Conservation (phyloP, 2,113 vertebrate genomes). For the Danio rerio region GRCz12tu NC_133182.1:51270001-51270500, state of each 20-base stretch:
- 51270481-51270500: neutral
- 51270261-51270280: constrained; percentile 26
- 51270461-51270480: constrained; percentile 11
- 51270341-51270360: neutral
- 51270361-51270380: neutral
- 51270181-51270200: constrained; percentile 45
- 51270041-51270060: constrained; percentile 9
- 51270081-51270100: neutral
- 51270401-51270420: neutral
- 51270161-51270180: constrained; percentile 24
- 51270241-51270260: constrained; percentile 49
- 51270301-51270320: constrained; percentile 20
- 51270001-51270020: neutral
- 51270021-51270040: constrained; percentile 15
- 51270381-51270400: neutral
- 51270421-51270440: neutral
- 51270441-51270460: neutral
- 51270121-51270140: constrained; percentile 41
- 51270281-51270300: constrained; percentile 30
- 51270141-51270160: constrained; percentile 32
- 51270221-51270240: constrained; percentile 41
- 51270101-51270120: constrained; percentile 37
- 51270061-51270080: neutral
- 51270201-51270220: constrained; percentile 43
- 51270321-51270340: neutral